phyloP scores from a whole-genome alignment of 2,113 vertebrate genomes.

The Otis tarda region DNA sequence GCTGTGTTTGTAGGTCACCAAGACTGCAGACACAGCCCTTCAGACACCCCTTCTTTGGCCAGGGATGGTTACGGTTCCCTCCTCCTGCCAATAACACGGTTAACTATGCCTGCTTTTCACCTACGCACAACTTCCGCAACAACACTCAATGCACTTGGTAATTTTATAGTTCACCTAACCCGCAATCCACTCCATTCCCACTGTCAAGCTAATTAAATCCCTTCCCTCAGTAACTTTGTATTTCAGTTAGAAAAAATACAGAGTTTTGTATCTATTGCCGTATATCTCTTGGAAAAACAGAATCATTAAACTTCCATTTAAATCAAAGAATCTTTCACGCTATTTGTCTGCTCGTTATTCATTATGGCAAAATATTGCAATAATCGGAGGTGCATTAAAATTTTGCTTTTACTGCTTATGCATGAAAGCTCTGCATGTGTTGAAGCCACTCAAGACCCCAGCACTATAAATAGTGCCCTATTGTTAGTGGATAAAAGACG shows the following conservation, averaged over 20 bases:
- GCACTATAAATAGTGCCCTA: slow-evolving; percentile 75
- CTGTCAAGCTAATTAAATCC: neutral
- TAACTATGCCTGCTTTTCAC: neutral
- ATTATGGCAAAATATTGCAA: neutral
- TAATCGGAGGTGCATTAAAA: neutral
- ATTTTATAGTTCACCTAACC: neutral
- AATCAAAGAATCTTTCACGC: neutral
- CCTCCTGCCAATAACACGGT: neutral
- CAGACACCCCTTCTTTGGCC: neutral
- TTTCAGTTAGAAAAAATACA: neutral
- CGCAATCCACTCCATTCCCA: neutral
- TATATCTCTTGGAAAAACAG: neutral
- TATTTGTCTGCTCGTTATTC: neutral
- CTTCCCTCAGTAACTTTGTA: neutral
- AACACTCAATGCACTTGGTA: neutral
- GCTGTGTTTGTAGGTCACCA: neutral
- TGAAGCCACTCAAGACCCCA: slow-evolving; percentile 31
- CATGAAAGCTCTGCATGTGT: slow-evolving; percentile 5
- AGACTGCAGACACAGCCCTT: neutral
- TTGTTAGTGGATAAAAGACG: slow-evolving; percentile 67
- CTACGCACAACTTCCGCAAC: neutral
- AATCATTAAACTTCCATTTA: neutral
- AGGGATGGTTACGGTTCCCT: neutral
- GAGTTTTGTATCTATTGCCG: neutral
- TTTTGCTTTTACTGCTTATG: neutral